These are phyloP conservation scores for Pterocles orientalis DNA, from an alignment of 2,113 vertebrate genomes.

Conservation along the genomic window DNA sequence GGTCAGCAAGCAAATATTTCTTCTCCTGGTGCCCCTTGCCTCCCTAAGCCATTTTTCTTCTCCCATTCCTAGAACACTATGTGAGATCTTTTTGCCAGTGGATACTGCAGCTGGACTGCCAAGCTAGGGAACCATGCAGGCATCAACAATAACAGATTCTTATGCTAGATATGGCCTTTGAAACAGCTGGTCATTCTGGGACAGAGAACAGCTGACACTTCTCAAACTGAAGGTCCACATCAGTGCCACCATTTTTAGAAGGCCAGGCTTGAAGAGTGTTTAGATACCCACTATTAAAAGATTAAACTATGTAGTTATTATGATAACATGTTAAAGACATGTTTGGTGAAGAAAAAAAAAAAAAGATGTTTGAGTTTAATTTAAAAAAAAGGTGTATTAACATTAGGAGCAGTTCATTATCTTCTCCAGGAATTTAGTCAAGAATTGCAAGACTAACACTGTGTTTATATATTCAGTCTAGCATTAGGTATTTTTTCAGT, in stretches of 20 bases:
- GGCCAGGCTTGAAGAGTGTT: background rate
- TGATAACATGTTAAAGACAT: background rate
- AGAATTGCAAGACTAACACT: background rate
- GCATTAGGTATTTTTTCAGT: background rate
- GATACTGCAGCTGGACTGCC: background rate
- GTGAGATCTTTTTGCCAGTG: background rate
- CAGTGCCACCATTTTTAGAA: background rate
- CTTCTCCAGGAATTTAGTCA: background rate
- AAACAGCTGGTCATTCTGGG: rapidly evolving
- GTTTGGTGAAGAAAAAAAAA: background rate
- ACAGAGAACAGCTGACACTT: background rate
- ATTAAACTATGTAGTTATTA: background rate
- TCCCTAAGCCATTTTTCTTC: background rate
- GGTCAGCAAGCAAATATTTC: background rate
- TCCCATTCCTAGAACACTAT: background rate
- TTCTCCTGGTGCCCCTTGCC: background rate
- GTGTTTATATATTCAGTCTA: background rate
- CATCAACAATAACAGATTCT: background rate
- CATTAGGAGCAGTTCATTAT: background rate
- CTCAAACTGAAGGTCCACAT: background rate
- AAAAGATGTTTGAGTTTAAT: background rate
- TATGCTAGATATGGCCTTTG: background rate
- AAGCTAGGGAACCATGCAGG: background rate
- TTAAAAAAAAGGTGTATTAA: background rate
- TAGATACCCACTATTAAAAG: background rate